These are phyloP conservation scores for Engystomops pustulosus DNA, from an alignment of 2,113 vertebrate species.

Conservation along the genomic window DNA sequence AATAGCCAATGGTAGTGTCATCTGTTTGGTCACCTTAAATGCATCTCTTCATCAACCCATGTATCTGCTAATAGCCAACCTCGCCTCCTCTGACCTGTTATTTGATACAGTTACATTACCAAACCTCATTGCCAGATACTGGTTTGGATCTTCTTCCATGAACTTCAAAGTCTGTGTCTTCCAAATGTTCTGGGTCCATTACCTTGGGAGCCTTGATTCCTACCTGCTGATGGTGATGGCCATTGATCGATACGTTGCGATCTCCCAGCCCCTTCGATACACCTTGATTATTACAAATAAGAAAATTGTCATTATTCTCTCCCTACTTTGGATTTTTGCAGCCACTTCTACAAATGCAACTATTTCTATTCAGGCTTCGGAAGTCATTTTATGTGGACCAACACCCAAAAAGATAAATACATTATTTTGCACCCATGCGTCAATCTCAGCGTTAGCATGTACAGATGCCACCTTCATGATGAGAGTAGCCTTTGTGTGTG, in stretches of 20 bases:
- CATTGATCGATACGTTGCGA: constrained; percentile 62
- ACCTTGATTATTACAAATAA: constrained; percentile 64
- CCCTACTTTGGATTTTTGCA: constrained; percentile 33
- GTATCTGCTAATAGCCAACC: constrained; percentile 66
- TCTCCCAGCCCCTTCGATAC: constrained; percentile 75
- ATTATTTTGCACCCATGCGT: constrained; percentile 62
- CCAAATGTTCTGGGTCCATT: constrained; percentile 67
- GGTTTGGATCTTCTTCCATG: constrained; percentile 57
- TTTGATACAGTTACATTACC: constrained; percentile 65
- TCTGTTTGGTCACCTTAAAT: constrained; percentile 12
- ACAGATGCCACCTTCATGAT: constrained; percentile 22
- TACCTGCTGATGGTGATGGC: constrained; percentile 65
- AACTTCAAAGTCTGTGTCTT: constrained; percentile 63
- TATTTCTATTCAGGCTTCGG: constrained; percentile 53
- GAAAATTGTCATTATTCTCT: neutral
- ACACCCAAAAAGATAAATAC: constrained; percentile 59
- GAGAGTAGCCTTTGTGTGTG: neutral
- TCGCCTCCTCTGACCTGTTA: constrained; percentile 64
- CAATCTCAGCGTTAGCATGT: constrained; percentile 61
- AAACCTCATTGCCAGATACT: constrained; percentile 64
- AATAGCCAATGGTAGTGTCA: neutral
- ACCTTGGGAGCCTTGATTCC: constrained; percentile 63
- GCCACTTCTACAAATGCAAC: neutral
- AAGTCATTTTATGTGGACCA: constrained; percentile 65
- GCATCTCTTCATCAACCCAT: constrained; percentile 48